Conservation (phyloP, 1,140 invertebrate genomes). For the Cyrtorhinus lividipennis region DNA sequence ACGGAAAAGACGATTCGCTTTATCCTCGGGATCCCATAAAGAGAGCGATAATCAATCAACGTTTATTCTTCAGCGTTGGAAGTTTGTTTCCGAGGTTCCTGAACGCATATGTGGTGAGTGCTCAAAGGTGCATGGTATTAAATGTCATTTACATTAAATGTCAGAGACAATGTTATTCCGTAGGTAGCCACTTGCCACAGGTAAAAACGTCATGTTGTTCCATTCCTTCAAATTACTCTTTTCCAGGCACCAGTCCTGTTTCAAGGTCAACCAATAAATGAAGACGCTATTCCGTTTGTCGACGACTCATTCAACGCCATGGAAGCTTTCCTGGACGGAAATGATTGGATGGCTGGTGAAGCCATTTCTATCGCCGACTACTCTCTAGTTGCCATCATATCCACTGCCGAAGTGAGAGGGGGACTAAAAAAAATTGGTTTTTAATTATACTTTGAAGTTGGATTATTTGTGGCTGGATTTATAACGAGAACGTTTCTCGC, state of each 20-base stretch:
- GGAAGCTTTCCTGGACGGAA: constrained; percentile 48
- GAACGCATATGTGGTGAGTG: constrained; percentile 36
- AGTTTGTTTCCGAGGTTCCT: constrained; percentile 46
- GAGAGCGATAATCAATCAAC: constrained; percentile 53
- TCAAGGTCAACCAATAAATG: constrained; percentile 5
- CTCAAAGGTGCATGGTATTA: too few species aligned
- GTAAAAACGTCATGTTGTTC: background rate
- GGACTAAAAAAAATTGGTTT: too few species aligned
- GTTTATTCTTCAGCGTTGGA: constrained; percentile 57
- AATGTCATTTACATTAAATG: too few species aligned
- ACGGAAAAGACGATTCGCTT: constrained; percentile 48
- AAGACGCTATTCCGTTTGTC: constrained; percentile 34
- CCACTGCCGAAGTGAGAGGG: constrained; percentile 47
- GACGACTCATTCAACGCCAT: constrained; percentile 45
- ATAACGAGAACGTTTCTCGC: constrained; percentile 11
- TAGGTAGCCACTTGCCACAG: too few species aligned
- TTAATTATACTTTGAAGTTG: too few species aligned
- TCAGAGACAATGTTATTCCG: too few species aligned
- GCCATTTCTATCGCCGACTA: constrained; percentile 59
- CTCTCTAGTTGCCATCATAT: constrained; percentile 40
- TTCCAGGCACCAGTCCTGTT: constrained; percentile 11
- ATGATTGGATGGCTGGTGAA: constrained; percentile 48
- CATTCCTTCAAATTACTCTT: background rate
- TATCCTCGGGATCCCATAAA: constrained; percentile 52
- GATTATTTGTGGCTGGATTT: too few species aligned